Base-by-base conservation (phyloP, 2,113 vertebrate species). In the Ardeotis arabs region DNA sequence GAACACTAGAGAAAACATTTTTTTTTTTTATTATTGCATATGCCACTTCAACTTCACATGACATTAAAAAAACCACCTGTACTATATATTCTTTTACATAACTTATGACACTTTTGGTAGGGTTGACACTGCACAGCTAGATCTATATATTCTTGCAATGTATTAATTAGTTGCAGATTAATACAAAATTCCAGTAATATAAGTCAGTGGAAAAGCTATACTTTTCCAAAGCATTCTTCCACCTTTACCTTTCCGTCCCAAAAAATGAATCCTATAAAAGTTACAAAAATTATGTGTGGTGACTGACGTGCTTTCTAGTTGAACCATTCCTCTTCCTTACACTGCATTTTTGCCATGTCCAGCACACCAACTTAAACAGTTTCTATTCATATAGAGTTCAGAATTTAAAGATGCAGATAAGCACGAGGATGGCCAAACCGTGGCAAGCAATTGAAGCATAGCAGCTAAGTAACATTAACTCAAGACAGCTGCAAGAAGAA, bases 381-480 rank as follows among this genome's bases (percentile, higher is more conserved):
- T 78, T 72, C 69, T 84, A 25, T 11, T 56, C 9, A 45, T 7
- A 55, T 0, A 33, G 2, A 11, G 9, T 39, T 74, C 13, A 1
- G 23, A 86, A 81, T 60, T 84, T 25, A 35, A 70, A 95, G 59
- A 72, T 6, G 17, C 24, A 81, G 18, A 29, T 52, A 44, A 87
- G 77, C 28, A 87, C 0, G 12, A 75, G 53, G 49, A 89, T 21
- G 70, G 82, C 53, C 45, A 73, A 92, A 66, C 49, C 25, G 19
- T 35, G 45, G 77, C 29, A 92, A 84, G 80, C 77, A 87, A 52
- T 89, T 94, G 68, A 95, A 93, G 87, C 66, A 87, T 39, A 49
- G 27, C 76, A 7, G 18, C 39, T 52, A 88, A 83, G 24, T 13
- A 86, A n/a, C 37, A 35, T 53, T 31, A 62, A 11, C 25, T 67